These are phyloP conservation scores for Encarsia formosa DNA, from an alignment of 2,888 invertebrate genomes.

Conservation along the genomic window DNA sequence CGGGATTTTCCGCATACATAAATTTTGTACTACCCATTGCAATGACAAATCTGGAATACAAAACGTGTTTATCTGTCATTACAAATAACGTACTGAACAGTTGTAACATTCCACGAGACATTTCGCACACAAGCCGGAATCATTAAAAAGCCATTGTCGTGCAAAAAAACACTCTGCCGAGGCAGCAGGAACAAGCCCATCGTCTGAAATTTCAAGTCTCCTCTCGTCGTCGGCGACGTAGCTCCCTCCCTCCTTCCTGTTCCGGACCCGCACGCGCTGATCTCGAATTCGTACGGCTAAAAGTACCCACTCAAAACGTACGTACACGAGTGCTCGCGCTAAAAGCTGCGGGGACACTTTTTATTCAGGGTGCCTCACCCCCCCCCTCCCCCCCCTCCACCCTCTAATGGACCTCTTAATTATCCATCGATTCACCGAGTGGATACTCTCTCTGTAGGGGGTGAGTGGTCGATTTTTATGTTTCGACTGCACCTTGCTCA, in stretches of 20 bases:
- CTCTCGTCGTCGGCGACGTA: background rate
- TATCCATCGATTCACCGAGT: constrained; percentile 24
- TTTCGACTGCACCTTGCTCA: too few relatives aligned
- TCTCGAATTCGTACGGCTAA: constrained; percentile 14
- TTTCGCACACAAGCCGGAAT: too few relatives aligned
- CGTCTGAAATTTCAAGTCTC: constrained; percentile 14
- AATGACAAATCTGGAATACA: too few relatives aligned
- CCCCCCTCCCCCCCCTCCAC: background rate
- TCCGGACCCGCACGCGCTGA: constrained; percentile 4
- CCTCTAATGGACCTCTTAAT: constrained; percentile 22
- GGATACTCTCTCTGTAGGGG: too few relatives aligned
- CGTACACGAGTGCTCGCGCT: constrained; percentile 3
- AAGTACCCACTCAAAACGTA: constrained; percentile 21
- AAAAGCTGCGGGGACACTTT: background rate
- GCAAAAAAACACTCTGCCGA: constrained; percentile 3
- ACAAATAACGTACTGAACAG: too few relatives aligned
- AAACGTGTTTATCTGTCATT: too few relatives aligned
- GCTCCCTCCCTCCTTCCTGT: background rate
- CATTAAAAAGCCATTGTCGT: too few relatives aligned
- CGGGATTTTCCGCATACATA: too few relatives aligned
- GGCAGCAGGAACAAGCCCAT: background rate
- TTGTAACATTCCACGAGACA: too few relatives aligned
- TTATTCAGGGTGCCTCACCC: background rate
- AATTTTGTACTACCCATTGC: too few relatives aligned
- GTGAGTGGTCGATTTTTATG: background rate